Conservation (phyloP, 2,797 vertebrate genomes). For the Aulostomus chinensis region DNA sequence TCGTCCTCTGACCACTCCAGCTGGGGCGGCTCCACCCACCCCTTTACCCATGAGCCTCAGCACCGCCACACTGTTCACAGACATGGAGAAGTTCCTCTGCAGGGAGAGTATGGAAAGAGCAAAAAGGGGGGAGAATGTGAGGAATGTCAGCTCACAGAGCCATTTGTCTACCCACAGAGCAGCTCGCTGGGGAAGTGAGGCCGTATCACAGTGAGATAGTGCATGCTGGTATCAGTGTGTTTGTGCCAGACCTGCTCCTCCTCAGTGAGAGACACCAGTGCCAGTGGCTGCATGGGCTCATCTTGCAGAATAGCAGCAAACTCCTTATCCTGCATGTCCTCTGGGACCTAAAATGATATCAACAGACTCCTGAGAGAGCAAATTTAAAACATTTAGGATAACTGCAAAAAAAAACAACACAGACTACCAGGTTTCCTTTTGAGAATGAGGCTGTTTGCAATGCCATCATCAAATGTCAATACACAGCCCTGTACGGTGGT, state of each 20-base stretch:
- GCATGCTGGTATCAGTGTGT: conserved; percentile 1
- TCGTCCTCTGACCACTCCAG: conserved; percentile 85
- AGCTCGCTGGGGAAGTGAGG: neutral
- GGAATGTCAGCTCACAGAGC: conserved; percentile 46
- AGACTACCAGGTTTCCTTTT: neutral
- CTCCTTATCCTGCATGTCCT: conserved; percentile 94
- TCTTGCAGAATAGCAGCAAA: conserved; percentile 92
- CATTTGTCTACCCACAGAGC: conserved; percentile 39
- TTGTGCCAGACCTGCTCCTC: conserved; percentile 88
- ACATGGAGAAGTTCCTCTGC: conserved; percentile 96
- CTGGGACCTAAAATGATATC: conserved; percentile 83
- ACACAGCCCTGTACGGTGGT: too few relatives aligned
- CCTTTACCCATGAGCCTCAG: conserved; percentile 94
- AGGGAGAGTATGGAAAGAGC: conserved; percentile 39
- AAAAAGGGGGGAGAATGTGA: conserved; percentile 62
- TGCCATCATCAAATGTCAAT: neutral
- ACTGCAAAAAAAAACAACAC: neutral
- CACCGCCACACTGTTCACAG: conserved; percentile 94
- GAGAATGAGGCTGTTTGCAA: neutral
- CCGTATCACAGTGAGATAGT: neutral
- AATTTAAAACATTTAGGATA: neutral
- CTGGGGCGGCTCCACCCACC: conserved; percentile 77
- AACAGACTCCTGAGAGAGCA: neutral
- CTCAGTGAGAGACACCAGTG: conserved; percentile 90
- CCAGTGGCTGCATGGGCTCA: conserved; percentile 90